phyloP scores from a whole-genome alignment of 2,888 invertebrate species.

The Malachius bipustulatus region DNA sequence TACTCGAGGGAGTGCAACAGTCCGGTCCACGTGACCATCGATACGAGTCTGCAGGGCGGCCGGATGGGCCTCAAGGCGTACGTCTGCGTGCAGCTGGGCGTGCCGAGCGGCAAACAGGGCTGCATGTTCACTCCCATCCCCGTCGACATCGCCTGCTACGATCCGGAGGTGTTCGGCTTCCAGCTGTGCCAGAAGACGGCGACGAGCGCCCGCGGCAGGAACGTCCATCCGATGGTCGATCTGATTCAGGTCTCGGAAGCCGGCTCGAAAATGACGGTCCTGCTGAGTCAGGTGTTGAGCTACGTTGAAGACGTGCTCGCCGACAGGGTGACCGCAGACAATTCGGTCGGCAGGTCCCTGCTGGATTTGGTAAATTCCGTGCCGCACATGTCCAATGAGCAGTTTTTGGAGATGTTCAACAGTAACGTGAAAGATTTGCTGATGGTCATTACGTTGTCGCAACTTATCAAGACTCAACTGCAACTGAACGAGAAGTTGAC shows the following conservation, averaged over 20 bases:
- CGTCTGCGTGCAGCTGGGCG: conserved; percentile 84
- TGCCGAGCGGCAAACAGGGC: conserved; percentile 85
- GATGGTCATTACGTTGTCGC: conserved; percentile 94
- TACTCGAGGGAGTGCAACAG: conserved; percentile 88
- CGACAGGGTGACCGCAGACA: conserved; percentile 64
- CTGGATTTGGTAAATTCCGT: conserved; percentile 85
- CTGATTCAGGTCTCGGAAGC: conserved; percentile 79
- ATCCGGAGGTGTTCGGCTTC: conserved; percentile 77
- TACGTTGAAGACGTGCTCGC: conserved; percentile 91
- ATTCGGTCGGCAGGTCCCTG: conserved; percentile 80
- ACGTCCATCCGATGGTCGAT: conserved; percentile 41
- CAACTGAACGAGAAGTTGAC: conserved; percentile 94
- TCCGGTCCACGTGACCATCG: conserved; percentile 91
- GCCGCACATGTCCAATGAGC: conserved; percentile 79
- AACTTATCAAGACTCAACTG: conserved; percentile 91
- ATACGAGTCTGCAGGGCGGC: conserved; percentile 76
- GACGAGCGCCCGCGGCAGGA: conserved; percentile 34
- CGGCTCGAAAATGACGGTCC: conserved; percentile 59
- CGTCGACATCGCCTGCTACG: conserved; percentile 78
- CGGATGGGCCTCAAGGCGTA: conserved; percentile 93
- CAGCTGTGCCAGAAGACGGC: conserved; percentile 79
- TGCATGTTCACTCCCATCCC: conserved; percentile 95
- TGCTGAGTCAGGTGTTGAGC: conserved; percentile 64
- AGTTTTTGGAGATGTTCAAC: conserved; percentile 91
- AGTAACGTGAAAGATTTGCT: conserved; percentile 93